Evolutionary conservation across 2,888 invertebrate genomes (phyloP).

Genomic region (Plebejus melissa): DNA sequence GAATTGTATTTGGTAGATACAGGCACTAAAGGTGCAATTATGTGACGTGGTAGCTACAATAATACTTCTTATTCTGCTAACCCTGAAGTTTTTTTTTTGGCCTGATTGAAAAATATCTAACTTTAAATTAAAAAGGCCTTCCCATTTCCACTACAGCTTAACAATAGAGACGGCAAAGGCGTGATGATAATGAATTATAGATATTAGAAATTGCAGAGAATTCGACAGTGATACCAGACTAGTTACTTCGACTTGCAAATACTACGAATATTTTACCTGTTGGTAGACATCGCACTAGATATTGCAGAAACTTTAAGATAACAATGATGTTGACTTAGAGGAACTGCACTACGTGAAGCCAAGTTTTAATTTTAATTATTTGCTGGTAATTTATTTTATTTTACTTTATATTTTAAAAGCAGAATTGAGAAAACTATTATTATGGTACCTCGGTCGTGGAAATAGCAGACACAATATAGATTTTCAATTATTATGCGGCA

Average conservation of each 20-base stretch:
- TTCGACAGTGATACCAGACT: background rate
- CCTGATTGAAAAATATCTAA: background rate
- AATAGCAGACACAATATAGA: too few relatives aligned
- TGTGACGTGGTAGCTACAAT: too few relatives aligned
- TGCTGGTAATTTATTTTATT: background rate
- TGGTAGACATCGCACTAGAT: background rate
- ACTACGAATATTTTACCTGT: background rate
- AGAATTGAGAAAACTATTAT: background rate
- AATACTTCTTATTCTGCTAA: too few relatives aligned
- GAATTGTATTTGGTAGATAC: background rate
- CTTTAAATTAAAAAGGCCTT: background rate
- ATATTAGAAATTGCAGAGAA: background rate
- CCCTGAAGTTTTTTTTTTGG: too few relatives aligned
- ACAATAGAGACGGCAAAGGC: background rate
- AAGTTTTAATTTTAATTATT: slow-evolving; percentile 1
- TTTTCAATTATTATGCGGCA: too few relatives aligned
- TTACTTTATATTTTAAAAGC: background rate
- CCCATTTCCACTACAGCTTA: background rate
- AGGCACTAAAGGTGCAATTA: too few relatives aligned
- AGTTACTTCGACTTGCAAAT: slow-evolving; percentile 13
- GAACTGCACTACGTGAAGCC: background rate
- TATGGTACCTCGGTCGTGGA: too few relatives aligned
- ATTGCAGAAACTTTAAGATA: background rate
- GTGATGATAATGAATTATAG: background rate
- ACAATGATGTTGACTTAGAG: background rate